A percentile compares a stretch with the other conserved stretches of the same genome.
Conservation (phyloP, 2,888 invertebrate genomes). For the Nasonovia ribisnigri region DNA sequence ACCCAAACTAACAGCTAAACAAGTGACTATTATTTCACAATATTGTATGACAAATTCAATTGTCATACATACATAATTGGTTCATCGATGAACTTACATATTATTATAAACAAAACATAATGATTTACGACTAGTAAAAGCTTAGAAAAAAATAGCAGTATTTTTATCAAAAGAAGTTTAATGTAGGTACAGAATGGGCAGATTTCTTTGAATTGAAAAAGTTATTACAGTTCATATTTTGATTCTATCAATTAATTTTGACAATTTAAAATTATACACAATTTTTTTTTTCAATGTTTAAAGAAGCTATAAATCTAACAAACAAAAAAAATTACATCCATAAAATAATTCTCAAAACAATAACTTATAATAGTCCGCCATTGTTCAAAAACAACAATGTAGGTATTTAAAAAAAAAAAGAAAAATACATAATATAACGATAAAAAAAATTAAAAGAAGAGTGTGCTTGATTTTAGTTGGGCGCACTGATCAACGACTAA, state of each 20-base stretch:
- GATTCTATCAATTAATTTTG: neutral
- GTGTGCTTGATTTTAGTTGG: neutral
- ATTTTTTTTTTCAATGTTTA: neutral
- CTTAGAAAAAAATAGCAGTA: neutral
- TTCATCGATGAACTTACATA: neutral
- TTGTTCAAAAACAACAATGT: neutral
- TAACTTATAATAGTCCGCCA: neutral
- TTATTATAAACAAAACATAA: constrained; percentile 32
- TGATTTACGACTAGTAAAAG: constrained; percentile 44
- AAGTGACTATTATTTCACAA: neutral
- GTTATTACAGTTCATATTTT: neutral
- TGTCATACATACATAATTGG: neutral
- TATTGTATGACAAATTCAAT: neutral
- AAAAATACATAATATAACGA: neutral
- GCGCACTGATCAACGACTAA: neutral
- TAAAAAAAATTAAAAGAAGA: neutral
- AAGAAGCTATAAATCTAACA: neutral
- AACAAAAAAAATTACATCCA: neutral
- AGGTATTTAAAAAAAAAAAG: neutral
- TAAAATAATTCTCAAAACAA: constrained; percentile 26
- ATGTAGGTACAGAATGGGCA: neutral
- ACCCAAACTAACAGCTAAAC: constrained; percentile 2
- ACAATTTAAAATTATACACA: neutral
- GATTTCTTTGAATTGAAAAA: neutral
- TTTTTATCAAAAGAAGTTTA: neutral